Evolutionary conservation across 2,888 invertebrate species (phyloP).

Genomic region (Dyspetes luteomarginatus): DNA sequence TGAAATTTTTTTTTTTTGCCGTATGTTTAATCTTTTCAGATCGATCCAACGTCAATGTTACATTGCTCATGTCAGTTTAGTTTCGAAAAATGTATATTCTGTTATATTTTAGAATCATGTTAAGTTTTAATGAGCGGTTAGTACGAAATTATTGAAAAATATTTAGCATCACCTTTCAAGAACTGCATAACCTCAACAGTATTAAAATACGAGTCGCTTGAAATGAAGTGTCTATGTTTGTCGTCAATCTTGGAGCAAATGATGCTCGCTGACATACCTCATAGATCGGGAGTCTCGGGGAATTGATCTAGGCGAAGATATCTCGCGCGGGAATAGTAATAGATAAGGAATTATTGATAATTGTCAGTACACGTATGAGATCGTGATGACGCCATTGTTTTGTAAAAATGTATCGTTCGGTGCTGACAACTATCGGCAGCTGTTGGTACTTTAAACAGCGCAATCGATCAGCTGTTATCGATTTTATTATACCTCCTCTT

Average conservation of each 20-base stretch:
- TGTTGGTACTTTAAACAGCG: background rate
- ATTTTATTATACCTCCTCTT: constrained; percentile 1
- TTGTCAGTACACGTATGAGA: constrained; percentile 44
- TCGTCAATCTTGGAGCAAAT: background rate
- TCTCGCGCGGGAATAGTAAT: constrained; percentile 14
- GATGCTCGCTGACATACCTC: background rate
- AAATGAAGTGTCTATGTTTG: background rate
- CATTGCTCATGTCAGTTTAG: too few species aligned
- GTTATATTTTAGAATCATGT: background rate
- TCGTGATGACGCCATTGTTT: constrained; percentile 27
- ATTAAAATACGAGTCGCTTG: constrained; percentile 8
- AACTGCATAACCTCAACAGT: background rate
- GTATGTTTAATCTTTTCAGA: too few species aligned
- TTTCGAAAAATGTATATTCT: too few species aligned
- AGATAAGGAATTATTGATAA: constrained; percentile 33
- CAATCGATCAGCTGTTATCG: constrained; percentile 40
- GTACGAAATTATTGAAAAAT: background rate
- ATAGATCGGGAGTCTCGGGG: constrained; percentile 25
- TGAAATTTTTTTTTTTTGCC: too few species aligned
- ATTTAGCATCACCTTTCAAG: constrained; percentile 57
- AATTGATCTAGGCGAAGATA: constrained; percentile 20
- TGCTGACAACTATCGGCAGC: constrained; percentile 3
- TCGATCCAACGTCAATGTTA: too few species aligned
- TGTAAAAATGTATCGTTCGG: background rate
- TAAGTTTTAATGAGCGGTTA: background rate